Percentiles rank a stretch among this genome's conserved stretches.
Conservation (phyloP, 2,113 vertebrate genomes). For the Taxidea taxus region DNA sequence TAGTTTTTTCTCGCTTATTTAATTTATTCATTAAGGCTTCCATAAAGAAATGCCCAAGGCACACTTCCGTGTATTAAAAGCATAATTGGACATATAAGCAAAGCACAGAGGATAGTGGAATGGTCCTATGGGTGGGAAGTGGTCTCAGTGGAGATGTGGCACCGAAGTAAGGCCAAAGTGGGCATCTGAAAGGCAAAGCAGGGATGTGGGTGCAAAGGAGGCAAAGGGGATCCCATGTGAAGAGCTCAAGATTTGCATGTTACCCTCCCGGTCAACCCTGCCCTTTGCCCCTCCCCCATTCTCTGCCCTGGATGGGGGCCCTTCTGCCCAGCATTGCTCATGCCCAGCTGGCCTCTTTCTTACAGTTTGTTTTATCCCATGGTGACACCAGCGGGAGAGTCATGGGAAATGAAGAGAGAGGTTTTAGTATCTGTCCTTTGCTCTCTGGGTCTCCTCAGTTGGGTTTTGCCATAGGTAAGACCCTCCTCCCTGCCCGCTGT, state of each 20-base stretch:
- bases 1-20: not conserved
- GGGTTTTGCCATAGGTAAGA: not conserved
- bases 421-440: too few relatives aligned
- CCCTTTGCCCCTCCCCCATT: not conserved
- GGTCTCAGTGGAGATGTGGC: not conserved
- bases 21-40: not conserved
- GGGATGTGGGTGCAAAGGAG: accelerated
- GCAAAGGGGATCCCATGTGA: not conserved
- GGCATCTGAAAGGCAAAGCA: too few relatives aligned
- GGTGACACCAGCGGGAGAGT: accelerated
- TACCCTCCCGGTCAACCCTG: accelerated
- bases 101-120: not conserved
- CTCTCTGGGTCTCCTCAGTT: not conserved
- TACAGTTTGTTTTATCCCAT: not conserved
- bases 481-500: accelerated
- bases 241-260: not conserved
- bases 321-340: accelerated
- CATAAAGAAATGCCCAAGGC: not conserved
- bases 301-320: too few relatives aligned
- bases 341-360: not conserved
- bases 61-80: not conserved
- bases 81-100: not conserved
- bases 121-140: not conserved
- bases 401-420: not conserved
- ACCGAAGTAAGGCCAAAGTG: not conserved